phyloP scores from a whole-genome alignment of 2,888 invertebrate genomes.

The Acleris holmiana region DNA sequence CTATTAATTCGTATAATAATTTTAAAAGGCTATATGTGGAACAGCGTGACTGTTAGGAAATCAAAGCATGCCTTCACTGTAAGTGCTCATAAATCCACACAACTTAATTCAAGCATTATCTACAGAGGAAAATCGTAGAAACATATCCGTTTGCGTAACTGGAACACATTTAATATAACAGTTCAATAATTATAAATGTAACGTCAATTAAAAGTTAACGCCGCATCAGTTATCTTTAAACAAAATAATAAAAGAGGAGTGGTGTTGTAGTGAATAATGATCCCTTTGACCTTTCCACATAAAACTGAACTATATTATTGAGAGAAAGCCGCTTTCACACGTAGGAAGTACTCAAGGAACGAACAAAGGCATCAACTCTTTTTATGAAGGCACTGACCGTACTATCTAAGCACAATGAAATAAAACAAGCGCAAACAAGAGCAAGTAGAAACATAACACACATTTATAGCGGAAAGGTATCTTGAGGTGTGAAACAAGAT shows the following conservation, averaged over 20 bases:
- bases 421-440: conserved; percentile 27
- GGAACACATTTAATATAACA: background rate
- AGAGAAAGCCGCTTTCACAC: conserved; percentile 74
- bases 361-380: conserved; percentile 59
- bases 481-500: background rate
- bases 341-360: conserved; percentile 53
- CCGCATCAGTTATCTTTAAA: conserved; percentile 6
- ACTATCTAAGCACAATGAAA: conserved; percentile 40
- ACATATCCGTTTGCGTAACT: background rate
- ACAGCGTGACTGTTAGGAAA: conserved; percentile 1
- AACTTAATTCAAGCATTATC: background rate
- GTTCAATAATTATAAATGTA: background rate
- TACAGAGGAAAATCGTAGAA: background rate
- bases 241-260: conserved; percentile 5
- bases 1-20: conserved; percentile 13
- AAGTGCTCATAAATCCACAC: background rate
- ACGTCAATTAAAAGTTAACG: conserved; percentile 4
- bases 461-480: conserved; percentile 1
- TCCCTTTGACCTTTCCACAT: conserved; percentile 61
- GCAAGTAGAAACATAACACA: conserved; percentile 8
- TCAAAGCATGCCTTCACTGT: too few relatives aligned
- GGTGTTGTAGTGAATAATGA: conserved; percentile 35
- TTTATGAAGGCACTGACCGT: conserved; percentile 56
- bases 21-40: conserved; percentile 11
- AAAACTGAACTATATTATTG: conserved; percentile 55